These are phyloP conservation scores for Ceratosolen fusciceps DNA, from an alignment of 1,140 invertebrate genomes.

Conservation along the genomic window DNA sequence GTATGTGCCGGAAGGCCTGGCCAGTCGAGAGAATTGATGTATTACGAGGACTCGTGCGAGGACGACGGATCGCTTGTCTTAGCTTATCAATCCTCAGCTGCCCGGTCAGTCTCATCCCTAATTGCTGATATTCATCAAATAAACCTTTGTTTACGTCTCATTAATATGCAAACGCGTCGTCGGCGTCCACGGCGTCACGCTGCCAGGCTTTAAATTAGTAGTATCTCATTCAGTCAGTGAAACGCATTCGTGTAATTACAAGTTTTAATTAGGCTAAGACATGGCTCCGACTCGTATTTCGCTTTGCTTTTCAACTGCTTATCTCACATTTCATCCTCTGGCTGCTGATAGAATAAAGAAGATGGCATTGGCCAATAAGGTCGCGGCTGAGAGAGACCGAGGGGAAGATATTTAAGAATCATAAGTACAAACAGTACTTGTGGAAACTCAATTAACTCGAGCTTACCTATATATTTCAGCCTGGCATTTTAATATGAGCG, in stretches of 20 bases:
- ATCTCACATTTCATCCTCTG: not conserved
- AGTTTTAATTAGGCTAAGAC: constrained; percentile 3
- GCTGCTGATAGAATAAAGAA: not conserved
- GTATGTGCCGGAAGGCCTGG: not conserved
- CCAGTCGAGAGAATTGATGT: not conserved
- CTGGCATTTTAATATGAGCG: too few species aligned
- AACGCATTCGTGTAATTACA: constrained; percentile 3
- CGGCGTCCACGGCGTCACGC: not conserved
- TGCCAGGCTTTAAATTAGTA: not conserved
- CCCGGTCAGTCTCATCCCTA: not conserved
- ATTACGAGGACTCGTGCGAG: not conserved
- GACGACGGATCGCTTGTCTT: not conserved
- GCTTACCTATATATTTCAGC: too few species aligned
- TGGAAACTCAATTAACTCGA: too few species aligned
- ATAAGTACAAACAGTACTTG: too few species aligned
- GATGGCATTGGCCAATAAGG: not conserved
- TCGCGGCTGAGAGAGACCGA: too few species aligned
- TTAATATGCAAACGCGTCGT: not conserved
- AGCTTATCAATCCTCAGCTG: not conserved
- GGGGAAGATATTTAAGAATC: too few species aligned
- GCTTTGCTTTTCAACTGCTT: not conserved
- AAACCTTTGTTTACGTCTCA: not conserved
- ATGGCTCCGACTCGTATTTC: not conserved
- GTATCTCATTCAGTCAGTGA: not conserved
- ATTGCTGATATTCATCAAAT: not conserved